Percentiles rank a stretch among this genome's conserved stretches.
Conservation (phyloP, 1,140 invertebrate species). For the Popillia japonica region DNA sequence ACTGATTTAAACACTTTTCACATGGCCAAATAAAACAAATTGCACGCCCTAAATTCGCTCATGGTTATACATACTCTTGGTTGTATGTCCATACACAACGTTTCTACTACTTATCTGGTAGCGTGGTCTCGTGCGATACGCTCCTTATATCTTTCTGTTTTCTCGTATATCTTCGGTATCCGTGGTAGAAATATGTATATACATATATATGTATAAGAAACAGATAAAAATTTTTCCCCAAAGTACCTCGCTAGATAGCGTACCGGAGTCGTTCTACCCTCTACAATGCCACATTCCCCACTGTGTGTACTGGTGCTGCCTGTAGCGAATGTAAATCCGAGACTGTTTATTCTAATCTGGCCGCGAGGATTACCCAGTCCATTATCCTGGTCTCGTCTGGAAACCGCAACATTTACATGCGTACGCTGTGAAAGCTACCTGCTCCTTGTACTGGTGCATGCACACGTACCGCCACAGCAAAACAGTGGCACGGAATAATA, state of each 20-base stretch:
- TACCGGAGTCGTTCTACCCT: neutral
- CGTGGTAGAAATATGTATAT: neutral
- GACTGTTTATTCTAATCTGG: constrained; percentile 31
- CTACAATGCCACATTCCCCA: neutral
- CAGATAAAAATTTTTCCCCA: neutral
- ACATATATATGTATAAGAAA: neutral
- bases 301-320: neutral
- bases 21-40: no score
- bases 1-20: no score
- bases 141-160: neutral
- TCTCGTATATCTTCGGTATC: neutral
- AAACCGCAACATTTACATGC: constrained; percentile 25
- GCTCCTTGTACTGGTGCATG: no score
- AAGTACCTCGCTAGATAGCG: neutral
- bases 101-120: neutral
- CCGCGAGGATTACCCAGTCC: constrained; percentile 27
- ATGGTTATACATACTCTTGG: no score
- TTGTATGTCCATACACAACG: no score
- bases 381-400: constrained; percentile 35
- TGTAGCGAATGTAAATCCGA: constrained; percentile 34
- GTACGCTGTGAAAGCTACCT: neutral
- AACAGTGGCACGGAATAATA: no score
- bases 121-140: neutral
- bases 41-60: no score
- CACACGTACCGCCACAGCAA: no score